Evolutionary conservation across 2,797 vertebrate genomes (phyloP).

Genomic region (Channa striata): DNA sequence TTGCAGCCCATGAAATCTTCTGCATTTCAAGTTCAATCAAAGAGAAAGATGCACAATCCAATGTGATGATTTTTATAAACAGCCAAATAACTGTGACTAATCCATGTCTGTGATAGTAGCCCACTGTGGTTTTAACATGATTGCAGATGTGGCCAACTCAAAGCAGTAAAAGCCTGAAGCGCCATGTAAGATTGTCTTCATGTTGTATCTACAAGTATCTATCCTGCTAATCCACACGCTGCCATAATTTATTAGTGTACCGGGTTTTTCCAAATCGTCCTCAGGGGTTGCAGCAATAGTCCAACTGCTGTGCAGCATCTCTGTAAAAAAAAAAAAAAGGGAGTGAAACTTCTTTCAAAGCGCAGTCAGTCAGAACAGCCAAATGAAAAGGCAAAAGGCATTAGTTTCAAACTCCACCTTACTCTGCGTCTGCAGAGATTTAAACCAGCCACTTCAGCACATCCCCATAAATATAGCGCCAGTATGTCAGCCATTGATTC

Average conservation of each 20-base stretch:
- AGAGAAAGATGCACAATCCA: constrained; percentile 2
- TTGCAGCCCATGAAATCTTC: background rate
- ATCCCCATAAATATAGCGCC: constrained; percentile 37
- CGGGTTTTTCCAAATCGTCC: constrained; percentile 14
- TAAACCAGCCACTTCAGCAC: constrained; percentile 44
- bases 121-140: constrained; percentile 1
- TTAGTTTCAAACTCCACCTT: constrained; percentile 36
- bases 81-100: constrained; percentile 15
- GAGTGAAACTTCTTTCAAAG: constrained; percentile 27
- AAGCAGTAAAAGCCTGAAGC: constrained; percentile 27
- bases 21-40: background rate
- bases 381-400: constrained; percentile 47
- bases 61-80: background rate
- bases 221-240: background rate
- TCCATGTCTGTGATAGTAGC: background rate
- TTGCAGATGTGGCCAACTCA: constrained; percentile 13
- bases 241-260: constrained; percentile 22
- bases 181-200: constrained; percentile 22
- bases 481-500: constrained; percentile 27
- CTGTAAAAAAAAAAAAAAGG: constrained; percentile 5
- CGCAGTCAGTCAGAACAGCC: constrained; percentile 41
- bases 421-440: constrained; percentile 38
- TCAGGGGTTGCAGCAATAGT: constrained; percentile 18
- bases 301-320: constrained; percentile 25
- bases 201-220: constrained; percentile 28